Base-by-base conservation (phyloP, 53 echinoderm and acorn worm species). In the Apostichopus leukothele region DNA sequence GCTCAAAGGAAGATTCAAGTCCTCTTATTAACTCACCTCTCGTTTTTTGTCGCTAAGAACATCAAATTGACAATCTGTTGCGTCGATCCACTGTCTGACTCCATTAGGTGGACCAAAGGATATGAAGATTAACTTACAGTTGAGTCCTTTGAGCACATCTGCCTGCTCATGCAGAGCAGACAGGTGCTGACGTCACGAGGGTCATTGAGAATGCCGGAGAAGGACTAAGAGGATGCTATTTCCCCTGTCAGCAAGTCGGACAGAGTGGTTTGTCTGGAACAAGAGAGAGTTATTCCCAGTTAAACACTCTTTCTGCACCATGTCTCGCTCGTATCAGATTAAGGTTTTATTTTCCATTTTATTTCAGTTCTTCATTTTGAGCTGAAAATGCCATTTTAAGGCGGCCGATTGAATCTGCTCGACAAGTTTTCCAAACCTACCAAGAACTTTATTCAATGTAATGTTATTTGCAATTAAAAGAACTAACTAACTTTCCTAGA, bases 161-260 rank as follows among this genome's bases (percentile, higher is more conserved):
- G 75, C 89, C 13, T 88, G 86, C 59, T 88, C 52, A 22, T 27
- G 54, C 54, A 94, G 79, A 60, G 91, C 76, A 52, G 79, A 78
- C 75, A 91, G 75, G 90, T 94, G 94, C 53, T 94, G 90, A 20
- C 92, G 94, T 94, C 94, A 94, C 84, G 94, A 92, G 53, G 88
- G 90, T 94, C 94, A 94, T 66, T 92, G 92, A 91, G 90, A 92
- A 66, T 94, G 94, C 11, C 94, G 91, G 57, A 94, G 83, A 16
- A 94, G 87, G 53, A 94, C 94, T 13, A 91, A 73, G 4, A 91
- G 52, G 68, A 89, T 60, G 66, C 91, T 90, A 19, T 89, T 88
- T 59, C 21, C 66, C 89, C 76, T n/a, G 75, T 20, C 1, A 89
- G 63, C 51, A 77, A 88, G 11, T 68, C 88, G 50, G 88, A 73